Percentiles rank a stretch among this genome's conserved stretches.
Conservation (phyloP, 2,797 vertebrate genomes). For the Melanotaenia boesemani region DNA sequence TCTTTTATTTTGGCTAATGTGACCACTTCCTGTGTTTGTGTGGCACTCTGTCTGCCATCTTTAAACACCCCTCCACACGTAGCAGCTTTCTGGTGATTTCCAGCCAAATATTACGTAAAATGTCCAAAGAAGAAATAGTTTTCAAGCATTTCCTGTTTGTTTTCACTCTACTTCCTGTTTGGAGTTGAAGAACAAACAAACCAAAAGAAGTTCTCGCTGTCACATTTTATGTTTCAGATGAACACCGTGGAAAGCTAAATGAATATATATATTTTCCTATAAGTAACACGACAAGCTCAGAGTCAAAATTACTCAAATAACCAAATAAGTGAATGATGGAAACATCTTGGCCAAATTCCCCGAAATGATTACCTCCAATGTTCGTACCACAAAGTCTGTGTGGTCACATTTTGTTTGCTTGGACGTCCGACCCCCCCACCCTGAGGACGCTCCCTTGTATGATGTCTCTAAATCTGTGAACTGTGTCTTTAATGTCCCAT, state of each 20-base stretch:
- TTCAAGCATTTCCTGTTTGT: constrained; percentile 56
- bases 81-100: constrained; percentile 42
- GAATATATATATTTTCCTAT: constrained; percentile 75
- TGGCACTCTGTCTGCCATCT: neutral
- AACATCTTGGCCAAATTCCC: constrained; percentile 72
- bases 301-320: constrained; percentile 51
- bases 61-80: neutral
- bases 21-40: constrained; percentile 6
- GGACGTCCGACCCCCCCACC: neutral
- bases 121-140: constrained; percentile 76
- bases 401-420: too few species aligned
- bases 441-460: constrained; percentile 7
- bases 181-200: constrained; percentile 64
- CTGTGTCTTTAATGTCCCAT: too few species aligned
- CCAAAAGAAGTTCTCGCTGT: constrained; percentile 54
- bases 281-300: constrained; percentile 43
- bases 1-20: constrained; percentile 16
- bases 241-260: constrained; percentile 24
- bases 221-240: constrained; percentile 40
- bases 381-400: constrained; percentile 5
- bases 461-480: neutral
- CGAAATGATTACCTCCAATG: neutral
- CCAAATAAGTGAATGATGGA: constrained; percentile 75
- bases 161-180: constrained; percentile 52
- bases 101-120: constrained; percentile 65